Evolutionary conservation across 2,797 vertebrate species (phyloP).

Genomic region (Oreochromis grahami): DNA sequence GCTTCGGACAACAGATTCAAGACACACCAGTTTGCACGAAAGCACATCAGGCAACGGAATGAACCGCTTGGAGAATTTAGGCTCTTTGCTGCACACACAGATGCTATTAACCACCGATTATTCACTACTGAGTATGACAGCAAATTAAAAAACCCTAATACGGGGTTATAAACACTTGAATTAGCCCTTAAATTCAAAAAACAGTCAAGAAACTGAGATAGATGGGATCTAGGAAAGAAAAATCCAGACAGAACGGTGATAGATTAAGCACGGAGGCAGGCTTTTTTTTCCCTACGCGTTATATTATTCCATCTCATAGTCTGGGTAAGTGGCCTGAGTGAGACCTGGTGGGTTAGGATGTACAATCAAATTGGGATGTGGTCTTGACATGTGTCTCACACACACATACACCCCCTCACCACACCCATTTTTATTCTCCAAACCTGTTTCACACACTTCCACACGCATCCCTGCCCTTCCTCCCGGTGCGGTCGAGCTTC

Average conservation of each 20-base stretch:
- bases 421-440: background rate
- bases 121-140: slow-evolving; percentile 33
- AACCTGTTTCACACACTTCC: background rate
- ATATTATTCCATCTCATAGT: slow-evolving; percentile 15
- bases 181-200: slow-evolving; percentile 81
- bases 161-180: slow-evolving; percentile 64
- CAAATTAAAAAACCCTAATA: slow-evolving; percentile 37
- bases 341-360: slow-evolving; percentile 29
- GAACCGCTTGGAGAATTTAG: slow-evolving; percentile 25
- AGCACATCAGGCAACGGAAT: slow-evolving; percentile 49
- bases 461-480: background rate
- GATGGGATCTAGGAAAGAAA: slow-evolving; percentile 35
- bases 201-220: slow-evolving; percentile 58
- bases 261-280: slow-evolving; percentile 32
- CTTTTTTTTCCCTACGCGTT: slow-evolving; percentile 12
- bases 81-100: slow-evolving; percentile 15
- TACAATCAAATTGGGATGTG: slow-evolving; percentile 58
- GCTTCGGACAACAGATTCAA: slow-evolving; percentile 49
- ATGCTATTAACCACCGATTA: slow-evolving; percentile 30
- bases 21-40: slow-evolving; percentile 43
- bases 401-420: background rate
- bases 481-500: slow-evolving; percentile 7
- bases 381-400: slow-evolving; percentile 52
- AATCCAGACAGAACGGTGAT: slow-evolving; percentile 23
- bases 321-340: slow-evolving; percentile 16